These are phyloP conservation scores for Xiphophorus hellerii DNA, from an alignment of 2,113 vertebrate genomes.

Conservation along the genomic window DNA sequence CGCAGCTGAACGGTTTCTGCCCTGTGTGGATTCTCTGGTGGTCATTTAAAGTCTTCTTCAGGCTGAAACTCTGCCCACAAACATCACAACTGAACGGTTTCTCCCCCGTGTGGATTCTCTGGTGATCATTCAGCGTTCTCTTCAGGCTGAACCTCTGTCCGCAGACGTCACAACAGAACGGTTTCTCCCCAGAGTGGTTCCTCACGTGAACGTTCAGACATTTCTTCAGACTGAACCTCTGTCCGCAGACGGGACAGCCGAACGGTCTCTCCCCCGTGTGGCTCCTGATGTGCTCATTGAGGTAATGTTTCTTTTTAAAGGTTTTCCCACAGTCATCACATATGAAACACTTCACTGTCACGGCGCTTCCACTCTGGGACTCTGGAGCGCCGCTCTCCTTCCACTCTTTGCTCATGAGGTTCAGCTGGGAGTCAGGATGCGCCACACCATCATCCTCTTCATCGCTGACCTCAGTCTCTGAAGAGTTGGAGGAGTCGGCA, in stretches of 20 bases:
- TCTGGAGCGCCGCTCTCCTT: not conserved
- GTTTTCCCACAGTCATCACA: not conserved
- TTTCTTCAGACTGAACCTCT: not conserved
- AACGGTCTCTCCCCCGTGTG: not conserved
- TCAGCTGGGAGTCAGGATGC: not conserved
- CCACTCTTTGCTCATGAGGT: not conserved
- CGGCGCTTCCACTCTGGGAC: not conserved
- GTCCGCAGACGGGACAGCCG: not conserved
- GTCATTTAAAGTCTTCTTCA: not conserved
- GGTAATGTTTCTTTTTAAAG: not conserved
- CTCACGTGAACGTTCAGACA: not conserved
- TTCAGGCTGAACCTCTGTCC: not conserved
- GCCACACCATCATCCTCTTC: not conserved
- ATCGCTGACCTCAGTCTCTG: not conserved
- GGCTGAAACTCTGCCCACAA: not conserved
- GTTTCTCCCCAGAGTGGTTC: not conserved
- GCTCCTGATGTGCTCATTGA: not conserved
- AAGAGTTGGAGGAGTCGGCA: not conserved
- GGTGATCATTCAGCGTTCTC: not conserved
- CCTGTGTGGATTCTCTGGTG: not conserved
- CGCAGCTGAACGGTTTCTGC: not conserved
- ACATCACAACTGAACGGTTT: not conserved
- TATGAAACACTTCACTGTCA: not conserved
- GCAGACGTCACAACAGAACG: not conserved
- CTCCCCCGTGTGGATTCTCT: not conserved